Base-by-base conservation (phyloP, 2,797 vertebrate species). In the Enteromius argenteus region DNA sequence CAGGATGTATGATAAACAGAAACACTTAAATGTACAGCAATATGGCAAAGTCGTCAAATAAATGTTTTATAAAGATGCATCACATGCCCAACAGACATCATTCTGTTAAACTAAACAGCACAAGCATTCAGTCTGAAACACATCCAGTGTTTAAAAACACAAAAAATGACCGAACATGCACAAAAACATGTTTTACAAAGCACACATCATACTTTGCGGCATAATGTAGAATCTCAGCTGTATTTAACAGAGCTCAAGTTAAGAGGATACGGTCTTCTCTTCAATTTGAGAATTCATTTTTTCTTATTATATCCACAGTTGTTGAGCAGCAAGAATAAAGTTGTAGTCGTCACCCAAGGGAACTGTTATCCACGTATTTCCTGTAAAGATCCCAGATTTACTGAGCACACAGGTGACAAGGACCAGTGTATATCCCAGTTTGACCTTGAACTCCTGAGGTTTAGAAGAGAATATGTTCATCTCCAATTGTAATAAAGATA, bases 401-500 rank as follows among this genome's bases (percentile, higher is more conserved):
- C 46, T 0, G 35, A 58, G 60, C 46, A 53, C 17, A 39, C 67
- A 56, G 30, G 74, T 51, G 49, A 77, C 51, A 56, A 82, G 75
- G 15, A 60, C 15, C 79, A 75, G 81, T 77, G 75, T 79, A 74
- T 37, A 46, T 77, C 23, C 27, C n/a, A 72, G 53, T 69, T 53
- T 62, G 39, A 64, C 42, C 32, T 62, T 62, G 21, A 73, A 81
- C 13, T 11, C 53, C 30, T 56, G 56, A 72, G 32, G 30, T n/a
- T 21, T 27, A 27, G 27, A 27, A 27, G 27, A 27, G 27, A 27
- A 27, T 27, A 32, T 80, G 58, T 71, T 95, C 92, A 95, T 84
- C 64, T 92, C 94, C 93, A 95, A 87, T 91, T 96, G 89, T 94
- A 93, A 93, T 97, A 98, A 82, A 96, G 84, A 68, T 96, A 98